Conservation (phyloP, 2,888 invertebrate genomes). For the Pterostichus madidus region DNA sequence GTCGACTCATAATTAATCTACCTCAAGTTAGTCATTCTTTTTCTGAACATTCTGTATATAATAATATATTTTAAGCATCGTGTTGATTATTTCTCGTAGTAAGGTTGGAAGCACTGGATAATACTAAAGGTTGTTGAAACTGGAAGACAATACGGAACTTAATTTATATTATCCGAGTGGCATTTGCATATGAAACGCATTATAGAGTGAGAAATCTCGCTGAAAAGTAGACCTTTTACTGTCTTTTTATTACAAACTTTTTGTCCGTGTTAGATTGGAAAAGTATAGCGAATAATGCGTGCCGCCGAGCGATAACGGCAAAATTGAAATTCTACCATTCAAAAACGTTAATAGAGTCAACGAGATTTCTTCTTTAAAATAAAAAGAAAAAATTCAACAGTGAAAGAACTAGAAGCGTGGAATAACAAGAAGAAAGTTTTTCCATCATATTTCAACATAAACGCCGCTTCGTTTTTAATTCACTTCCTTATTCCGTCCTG, state of each 20-base stretch:
- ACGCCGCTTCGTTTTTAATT: conserved; percentile 25
- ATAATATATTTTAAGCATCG: too few species aligned
- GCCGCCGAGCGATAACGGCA: conserved; percentile 75
- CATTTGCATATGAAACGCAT: conserved; percentile 19
- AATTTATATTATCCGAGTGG: not conserved
- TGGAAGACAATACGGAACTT: not conserved
- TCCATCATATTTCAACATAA: conserved; percentile 72
- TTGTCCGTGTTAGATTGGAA: conserved; percentile 70
- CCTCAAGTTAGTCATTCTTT: too few species aligned
- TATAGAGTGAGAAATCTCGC: not conserved
- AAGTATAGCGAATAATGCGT: conserved; percentile 74
- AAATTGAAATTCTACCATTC: conserved; percentile 76
- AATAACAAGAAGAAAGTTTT: conserved; percentile 73
- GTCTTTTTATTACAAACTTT: conserved; percentile 57
- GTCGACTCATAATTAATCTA: too few species aligned
- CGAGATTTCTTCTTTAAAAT: conserved; percentile 35
- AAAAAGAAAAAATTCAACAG: conserved; percentile 15
- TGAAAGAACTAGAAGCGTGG: conserved; percentile 63
- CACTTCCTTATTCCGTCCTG: conserved; percentile 18
- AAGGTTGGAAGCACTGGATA: too few species aligned
- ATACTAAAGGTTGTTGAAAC: too few species aligned
- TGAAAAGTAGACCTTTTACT: conserved; percentile 9
- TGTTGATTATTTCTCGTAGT: too few species aligned
- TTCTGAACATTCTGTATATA: too few species aligned
- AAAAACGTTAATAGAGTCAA: conserved; percentile 75